Evolutionary conservation across 2,797 vertebrate genomes (phyloP), one percentile per base, ranked within the genome.

Genomic region (Phrynocephalus vlangalii): DNA sequence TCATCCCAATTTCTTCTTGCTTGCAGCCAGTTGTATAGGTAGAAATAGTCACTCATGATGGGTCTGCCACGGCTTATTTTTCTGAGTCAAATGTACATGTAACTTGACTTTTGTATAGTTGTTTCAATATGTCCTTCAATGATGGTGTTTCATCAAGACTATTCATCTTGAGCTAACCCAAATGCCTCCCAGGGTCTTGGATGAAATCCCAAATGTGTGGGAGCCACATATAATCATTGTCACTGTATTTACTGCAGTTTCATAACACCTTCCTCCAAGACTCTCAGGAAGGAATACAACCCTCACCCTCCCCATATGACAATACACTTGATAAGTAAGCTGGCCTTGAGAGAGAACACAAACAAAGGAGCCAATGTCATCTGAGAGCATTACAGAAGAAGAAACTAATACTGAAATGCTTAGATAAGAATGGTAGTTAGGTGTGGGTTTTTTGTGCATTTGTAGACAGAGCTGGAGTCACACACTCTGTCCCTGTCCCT

Each of bases 51-150:
- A 63, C 13, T 28, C 22, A 38, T 16, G 16, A 67, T 18, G 67
- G 6, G 13, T 3, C 7, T 56, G 28, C 77, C 77, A 60, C 3
- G 63, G 24, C 30, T 79, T 90, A 85, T 87, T 77, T 83, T 50
- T 82, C 9, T 44, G 44, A 88, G 33, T 24, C 50, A 90, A 92
- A n/a, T 48, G 83, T 11, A 82, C 81, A 6, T 82, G 89, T 90
- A 84, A 7, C 76, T 28, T n/a, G 88, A 50, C 26, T 87, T 89
- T 94, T 79, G 44, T 91, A 63, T 30, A 88, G 79, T 9, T 1
- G 87, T 92, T 89, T 90, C 60, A 18, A 30, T 63, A 8, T 30
- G 78, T 22, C 16, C 24, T n/a, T n/a, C 56, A n/a, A 13, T n/a
- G 52, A 26, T 44, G 15, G 18, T 79, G 56, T 60, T 79, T 79